Base-by-base conservation (phyloP, 2,888 invertebrate genomes). In the Drosophila leonis region DNA sequence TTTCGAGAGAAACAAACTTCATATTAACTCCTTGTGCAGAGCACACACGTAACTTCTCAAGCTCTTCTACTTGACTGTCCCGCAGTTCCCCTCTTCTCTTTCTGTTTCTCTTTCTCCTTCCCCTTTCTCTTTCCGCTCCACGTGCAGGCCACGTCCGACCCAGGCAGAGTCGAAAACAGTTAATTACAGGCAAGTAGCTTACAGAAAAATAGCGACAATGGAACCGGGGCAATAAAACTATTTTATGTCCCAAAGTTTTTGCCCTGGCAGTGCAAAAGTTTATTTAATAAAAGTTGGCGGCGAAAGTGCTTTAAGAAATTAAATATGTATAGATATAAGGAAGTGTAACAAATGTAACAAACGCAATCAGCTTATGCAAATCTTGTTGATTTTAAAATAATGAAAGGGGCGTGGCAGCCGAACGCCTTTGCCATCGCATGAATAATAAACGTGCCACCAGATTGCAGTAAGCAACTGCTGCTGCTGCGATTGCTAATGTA, bases 341-440 rank as follows among this genome's bases (percentile, higher is more conserved):
- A 44, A 35, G 20, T 41, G 27, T 37, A 24, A 20, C 9, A 15
- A 15, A 31, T 39, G 66, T 46, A 48, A 55, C 54, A 54, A 61
- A 66, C 83, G 87, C 87, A 86, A 86, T 87, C 87, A 85, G 75
- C 73, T 85, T 86, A 87, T 86, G 87, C 76, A 86, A 86, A 86
- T 87, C 66, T 54, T 68, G 51, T 77, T 84, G 80, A 83, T 78
- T 82, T 83, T 82, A 72, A 84, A 87, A 80, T 80, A 83, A 85
- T 82, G 75, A 83, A 79, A 78, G 81, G 77, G 79, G 65, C 72
- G 68, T 72, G 78, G 18, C 59, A 20, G 49, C 1, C 18, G 18
- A n/a, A 46, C 46, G 29, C 13, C 44, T 33, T 13, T 39, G 66
- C 66, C 64, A 74, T 60, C 56, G 55, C 80, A 83, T 83, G 83